Percentiles rank a stretch among this genome's conserved stretches.
phyloP scores from a whole-genome alignment of 1,140 invertebrate genomes.

The Ceratina calcarata region DNA sequence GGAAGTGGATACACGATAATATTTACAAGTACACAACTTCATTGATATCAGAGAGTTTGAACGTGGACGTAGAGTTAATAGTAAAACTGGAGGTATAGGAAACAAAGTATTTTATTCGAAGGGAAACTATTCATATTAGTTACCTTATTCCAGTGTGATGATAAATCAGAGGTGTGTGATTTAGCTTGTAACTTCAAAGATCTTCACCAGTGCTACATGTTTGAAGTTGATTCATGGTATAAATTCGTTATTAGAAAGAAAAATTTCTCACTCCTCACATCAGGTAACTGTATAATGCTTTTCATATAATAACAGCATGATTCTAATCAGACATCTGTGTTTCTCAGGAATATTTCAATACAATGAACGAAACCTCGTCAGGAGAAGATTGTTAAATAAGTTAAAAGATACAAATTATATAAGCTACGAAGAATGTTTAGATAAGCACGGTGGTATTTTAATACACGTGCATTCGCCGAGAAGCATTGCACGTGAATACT shows the following conservation, averaged over 20 bases:
- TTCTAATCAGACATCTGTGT: neutral
- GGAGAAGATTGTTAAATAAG: constrained; percentile 41
- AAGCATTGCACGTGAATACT: constrained; percentile 21
- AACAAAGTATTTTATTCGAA: neutral
- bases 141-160: constrained; percentile 25
- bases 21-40: constrained; percentile 51
- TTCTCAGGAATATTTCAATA: constrained; percentile 58
- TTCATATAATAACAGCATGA: neutral
- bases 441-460: constrained; percentile 48
- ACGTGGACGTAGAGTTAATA: constrained; percentile 42
- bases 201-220: constrained; percentile 35
- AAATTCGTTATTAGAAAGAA: constrained; percentile 41
- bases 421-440: constrained; percentile 2
- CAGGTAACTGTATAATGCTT: constrained; percentile 43
- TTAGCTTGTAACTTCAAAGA: constrained; percentile 55
- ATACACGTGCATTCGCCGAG: constrained; percentile 33
- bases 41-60: constrained; percentile 48
- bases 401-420: constrained; percentile 39
- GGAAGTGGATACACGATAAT: constrained; percentile 48
- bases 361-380: constrained; percentile 26
- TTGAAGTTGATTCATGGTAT: constrained; percentile 58
- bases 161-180: constrained; percentile 44
- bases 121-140: neutral
- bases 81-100: constrained; percentile 48
- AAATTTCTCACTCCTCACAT: constrained; percentile 63